Evolutionary conservation across 2,888 invertebrate genomes (phyloP).

Genomic region (Esperia sulphurella): DNA sequence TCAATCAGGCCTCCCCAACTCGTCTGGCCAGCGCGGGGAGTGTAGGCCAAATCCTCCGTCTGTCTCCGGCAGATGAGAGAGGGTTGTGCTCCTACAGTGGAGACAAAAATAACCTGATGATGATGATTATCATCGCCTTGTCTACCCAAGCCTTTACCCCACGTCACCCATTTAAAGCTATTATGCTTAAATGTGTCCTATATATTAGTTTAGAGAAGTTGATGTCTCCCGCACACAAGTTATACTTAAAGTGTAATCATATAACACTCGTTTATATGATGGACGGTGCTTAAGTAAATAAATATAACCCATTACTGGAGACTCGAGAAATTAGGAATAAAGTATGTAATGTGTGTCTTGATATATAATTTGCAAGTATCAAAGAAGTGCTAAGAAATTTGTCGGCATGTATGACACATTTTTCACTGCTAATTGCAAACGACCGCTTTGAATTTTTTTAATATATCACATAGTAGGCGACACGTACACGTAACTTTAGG

Average conservation of each 20-base stretch:
- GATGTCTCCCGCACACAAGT: constrained; percentile 23
- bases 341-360: background rate
- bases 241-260: constrained; percentile 43
- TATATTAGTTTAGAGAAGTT: constrained; percentile 31
- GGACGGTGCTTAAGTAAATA: constrained; percentile 10
- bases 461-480: no score
- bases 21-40: no score
- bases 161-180: constrained; percentile 19
- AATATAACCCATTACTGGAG: constrained; percentile 2
- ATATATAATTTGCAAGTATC: background rate
- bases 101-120: no score
- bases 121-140: background rate
- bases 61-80: no score
- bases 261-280: constrained; percentile 13
- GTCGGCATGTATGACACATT: no score
- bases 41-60: no score
- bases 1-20: no score
- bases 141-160: constrained; percentile 5
- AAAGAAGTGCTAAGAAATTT: no score
- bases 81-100: no score
- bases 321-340: background rate
- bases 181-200: constrained; percentile 34
- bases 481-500: no score
- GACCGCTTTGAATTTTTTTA: no score
- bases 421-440: no score